Conservation (phyloP, 2,113 vertebrate species). For the Barbus barbus region DNA sequence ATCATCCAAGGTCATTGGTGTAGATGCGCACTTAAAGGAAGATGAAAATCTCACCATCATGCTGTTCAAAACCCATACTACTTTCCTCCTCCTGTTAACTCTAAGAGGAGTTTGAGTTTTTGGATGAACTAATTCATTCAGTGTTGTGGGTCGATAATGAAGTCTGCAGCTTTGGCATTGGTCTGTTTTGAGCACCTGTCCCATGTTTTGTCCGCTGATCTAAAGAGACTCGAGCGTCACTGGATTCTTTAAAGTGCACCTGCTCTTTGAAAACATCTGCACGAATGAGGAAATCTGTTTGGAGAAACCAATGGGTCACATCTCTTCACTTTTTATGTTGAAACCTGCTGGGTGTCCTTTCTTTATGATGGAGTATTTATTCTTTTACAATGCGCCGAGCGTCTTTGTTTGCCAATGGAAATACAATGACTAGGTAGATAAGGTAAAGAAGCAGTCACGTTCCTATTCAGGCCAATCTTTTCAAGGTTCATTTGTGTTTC, state of each 20-base stretch:
- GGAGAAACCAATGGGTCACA: neutral
- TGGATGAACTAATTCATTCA: neutral
- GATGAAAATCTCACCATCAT: neutral
- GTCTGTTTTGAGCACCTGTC: neutral
- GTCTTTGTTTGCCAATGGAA: neutral
- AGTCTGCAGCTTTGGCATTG: neutral
- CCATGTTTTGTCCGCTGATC: conserved; percentile 17
- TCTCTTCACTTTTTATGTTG: neutral
- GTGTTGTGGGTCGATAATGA: neutral
- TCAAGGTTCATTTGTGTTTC: neutral
- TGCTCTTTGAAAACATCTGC: conserved; percentile 16
- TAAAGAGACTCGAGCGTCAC: neutral
- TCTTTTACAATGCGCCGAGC: neutral
- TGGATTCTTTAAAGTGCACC: conserved; percentile 33
- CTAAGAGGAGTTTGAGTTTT: neutral
- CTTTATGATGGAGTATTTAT: neutral
- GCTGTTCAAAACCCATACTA: neutral
- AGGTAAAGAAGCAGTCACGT: neutral
- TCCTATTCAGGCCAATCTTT: neutral
- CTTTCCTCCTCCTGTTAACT: neutral
- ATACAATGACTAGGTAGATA: neutral
- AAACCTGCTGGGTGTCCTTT: neutral
- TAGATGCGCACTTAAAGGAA: neutral
- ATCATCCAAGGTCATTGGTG: neutral
- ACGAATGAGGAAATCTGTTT: neutral